phyloP scores from a whole-genome alignment of 2,113 vertebrate species.

The Carassius gibelio region DNA sequence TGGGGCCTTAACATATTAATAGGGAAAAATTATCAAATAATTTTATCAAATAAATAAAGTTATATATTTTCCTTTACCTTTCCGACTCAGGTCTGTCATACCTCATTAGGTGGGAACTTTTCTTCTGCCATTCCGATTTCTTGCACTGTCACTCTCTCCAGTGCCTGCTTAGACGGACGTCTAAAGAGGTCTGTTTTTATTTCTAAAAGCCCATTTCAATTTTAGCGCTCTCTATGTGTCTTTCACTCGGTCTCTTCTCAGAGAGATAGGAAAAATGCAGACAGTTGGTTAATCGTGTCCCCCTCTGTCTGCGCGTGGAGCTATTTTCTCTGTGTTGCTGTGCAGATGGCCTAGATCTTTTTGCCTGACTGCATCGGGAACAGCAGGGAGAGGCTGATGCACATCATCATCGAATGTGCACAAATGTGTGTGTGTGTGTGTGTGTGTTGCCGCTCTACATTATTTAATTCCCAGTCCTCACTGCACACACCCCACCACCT shows the following conservation, averaged over 20 bases:
- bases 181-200: slow-evolving; percentile 22
- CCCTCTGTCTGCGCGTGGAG: slow-evolving; percentile 52
- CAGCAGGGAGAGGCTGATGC: slow-evolving; percentile 49
- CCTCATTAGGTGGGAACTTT: slow-evolving; percentile 10
- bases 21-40: too few relatives aligned
- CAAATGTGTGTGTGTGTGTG: slow-evolving; percentile 25
- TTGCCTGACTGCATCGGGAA: slow-evolving; percentile 68
- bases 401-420: slow-evolving; percentile 39
- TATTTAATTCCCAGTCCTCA: slow-evolving; percentile 47
- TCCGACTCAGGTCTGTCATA: neutral
- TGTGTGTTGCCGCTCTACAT: slow-evolving; percentile 50
- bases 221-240: neutral
- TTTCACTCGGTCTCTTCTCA: neutral
- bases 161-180: neutral
- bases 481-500: slow-evolving; percentile 23
- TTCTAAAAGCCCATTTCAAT: slow-evolving; percentile 20
- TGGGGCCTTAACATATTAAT: neutral
- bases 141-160: neutral
- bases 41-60: neutral
- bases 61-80: neutral
- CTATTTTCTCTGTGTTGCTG: slow-evolving; percentile 65
- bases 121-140: neutral
- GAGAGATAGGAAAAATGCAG: slow-evolving; percentile 22
- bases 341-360: slow-evolving; percentile 75
- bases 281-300: slow-evolving; percentile 56